Evolutionary conservation across 2,113 vertebrate genomes (phyloP).

Genomic region (Oncorhynchus masou): DNA sequence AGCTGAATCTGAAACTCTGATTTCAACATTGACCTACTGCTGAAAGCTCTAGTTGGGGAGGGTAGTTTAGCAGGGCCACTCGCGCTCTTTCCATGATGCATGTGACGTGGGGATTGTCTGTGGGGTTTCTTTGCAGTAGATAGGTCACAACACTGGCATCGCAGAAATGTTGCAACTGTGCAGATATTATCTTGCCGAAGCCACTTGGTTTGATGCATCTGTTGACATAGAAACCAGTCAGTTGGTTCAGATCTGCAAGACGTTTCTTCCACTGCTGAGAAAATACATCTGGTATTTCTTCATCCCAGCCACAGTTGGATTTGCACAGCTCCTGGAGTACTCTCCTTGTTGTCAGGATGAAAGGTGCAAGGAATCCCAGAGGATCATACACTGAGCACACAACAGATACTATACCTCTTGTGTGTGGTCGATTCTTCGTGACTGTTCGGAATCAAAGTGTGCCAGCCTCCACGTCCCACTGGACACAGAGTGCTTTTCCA

Average conservation of each 20-base stretch:
- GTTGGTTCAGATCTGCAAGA: background rate
- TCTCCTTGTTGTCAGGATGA: conserved; percentile 9
- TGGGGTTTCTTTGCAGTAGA: no score
- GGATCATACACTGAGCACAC: conserved; percentile 19
- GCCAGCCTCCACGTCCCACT: conserved; percentile 10
- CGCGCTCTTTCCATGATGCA: no score
- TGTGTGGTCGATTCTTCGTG: background rate
- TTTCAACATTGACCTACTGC: no score
- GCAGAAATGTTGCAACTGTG: no score
- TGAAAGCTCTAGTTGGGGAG: no score
- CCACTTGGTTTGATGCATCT: no score
- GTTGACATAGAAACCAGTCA: no score
- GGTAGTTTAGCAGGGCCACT: no score
- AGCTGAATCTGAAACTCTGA: no score
- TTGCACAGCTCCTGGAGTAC: background rate
- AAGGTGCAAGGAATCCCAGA: conserved; percentile 20
- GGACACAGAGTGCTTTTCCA: conserved; percentile 7
- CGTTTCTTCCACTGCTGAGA: background rate
- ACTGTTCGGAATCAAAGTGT: conserved; percentile 2
- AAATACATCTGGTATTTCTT: background rate
- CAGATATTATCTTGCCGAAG: no score
- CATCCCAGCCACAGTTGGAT: background rate
- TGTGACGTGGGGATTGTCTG: no score
- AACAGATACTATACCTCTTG: conserved; percentile 11
- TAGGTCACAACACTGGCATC: no score